Evolutionary conservation across 2,113 vertebrate species (phyloP), one percentile per base, ranked within the genome.

Genomic region (Chiloscyllium plagiosum): DNA sequence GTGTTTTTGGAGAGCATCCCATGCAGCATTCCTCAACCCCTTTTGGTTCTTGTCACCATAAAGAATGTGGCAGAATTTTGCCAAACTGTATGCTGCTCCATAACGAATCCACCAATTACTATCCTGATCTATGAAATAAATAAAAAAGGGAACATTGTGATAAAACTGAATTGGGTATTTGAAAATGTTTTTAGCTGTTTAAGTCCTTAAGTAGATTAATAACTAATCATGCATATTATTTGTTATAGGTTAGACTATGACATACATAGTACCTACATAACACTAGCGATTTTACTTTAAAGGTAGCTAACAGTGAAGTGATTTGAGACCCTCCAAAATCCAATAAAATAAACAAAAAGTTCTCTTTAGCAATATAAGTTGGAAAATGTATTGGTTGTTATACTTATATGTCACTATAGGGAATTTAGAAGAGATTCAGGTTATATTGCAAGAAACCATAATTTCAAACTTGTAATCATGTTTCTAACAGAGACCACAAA

Each of bases 61-160:
- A 76, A 97, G 96, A 87, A 97, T 97, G 96, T 95, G n/a, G 0
- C 70, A 97, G 96, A 97, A 96, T 95, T 96, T 96, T 95, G 96
- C 96, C 96, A 97, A 95, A 96, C 96, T 97, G 76, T 96, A 97
- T 94, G 97, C 89, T 95, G 97, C n/a, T 68, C 96, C 96, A n/a
- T 96, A 97, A 65, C 96, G 96, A 96, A 96, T 96, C 96, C 96
- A 76, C 96, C 97, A 97, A 70, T 96, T 83, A 92, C 97, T 93
- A 2, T 97, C 80, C 33, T 97, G 68, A 97, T 96, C 97, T 98
- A 94, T 76, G 80, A 76, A n/a, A 95, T 96, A 96, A 96, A 8
- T 94, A 33, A 80, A 61, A 10, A 24, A 19, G 65, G 66, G 1
- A 69, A 12, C 42, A 47, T 13, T 95, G 94, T 70, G 37, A 95